phyloP scores from a whole-genome alignment of 2,797 vertebrate species.

The Falco columbarius region DNA sequence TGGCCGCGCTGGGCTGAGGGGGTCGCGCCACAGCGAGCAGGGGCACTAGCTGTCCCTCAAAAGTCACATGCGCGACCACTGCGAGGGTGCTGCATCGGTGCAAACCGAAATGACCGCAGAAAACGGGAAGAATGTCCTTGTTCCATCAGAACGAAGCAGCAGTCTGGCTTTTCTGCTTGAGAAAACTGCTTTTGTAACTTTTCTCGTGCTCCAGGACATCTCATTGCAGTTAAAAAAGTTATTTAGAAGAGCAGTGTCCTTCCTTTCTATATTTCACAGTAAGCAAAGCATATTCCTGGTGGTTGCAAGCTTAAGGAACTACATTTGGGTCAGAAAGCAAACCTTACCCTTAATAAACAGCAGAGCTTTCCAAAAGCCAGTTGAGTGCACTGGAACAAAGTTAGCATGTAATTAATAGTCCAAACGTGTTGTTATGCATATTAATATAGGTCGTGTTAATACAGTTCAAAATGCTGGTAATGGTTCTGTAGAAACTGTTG shows the following conservation, averaged over 20 bases:
- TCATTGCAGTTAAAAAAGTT: slow-evolving; percentile 13
- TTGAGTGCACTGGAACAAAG: background rate
- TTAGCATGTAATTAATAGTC: background rate
- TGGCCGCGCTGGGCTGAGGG: accelerated
- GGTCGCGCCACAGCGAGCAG: background rate
- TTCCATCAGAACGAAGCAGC: background rate
- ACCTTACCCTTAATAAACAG: background rate
- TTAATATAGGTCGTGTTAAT: background rate
- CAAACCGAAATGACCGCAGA: background rate
- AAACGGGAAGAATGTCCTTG: background rate
- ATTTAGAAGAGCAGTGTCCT: slow-evolving; percentile 22
- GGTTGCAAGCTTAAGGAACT: background rate
- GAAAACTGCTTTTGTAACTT: background rate
- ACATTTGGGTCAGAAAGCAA: slow-evolving; percentile 56
- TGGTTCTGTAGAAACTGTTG: background rate
- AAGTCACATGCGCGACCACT: accelerated
- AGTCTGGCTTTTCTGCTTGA: background rate
- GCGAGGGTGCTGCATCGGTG: background rate
- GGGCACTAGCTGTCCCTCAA: accelerated
- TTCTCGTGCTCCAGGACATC: background rate
- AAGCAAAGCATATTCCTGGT: slow-evolving; percentile 25
- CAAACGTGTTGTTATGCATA: background rate
- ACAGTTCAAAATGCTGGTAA: background rate
- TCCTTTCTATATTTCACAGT: slow-evolving; percentile 51
- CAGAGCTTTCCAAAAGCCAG: slow-evolving; percentile 19